These are phyloP conservation scores for Todus mexicanus DNA, from an alignment of 2,797 vertebrate species.

Conservation along the genomic window DNA sequence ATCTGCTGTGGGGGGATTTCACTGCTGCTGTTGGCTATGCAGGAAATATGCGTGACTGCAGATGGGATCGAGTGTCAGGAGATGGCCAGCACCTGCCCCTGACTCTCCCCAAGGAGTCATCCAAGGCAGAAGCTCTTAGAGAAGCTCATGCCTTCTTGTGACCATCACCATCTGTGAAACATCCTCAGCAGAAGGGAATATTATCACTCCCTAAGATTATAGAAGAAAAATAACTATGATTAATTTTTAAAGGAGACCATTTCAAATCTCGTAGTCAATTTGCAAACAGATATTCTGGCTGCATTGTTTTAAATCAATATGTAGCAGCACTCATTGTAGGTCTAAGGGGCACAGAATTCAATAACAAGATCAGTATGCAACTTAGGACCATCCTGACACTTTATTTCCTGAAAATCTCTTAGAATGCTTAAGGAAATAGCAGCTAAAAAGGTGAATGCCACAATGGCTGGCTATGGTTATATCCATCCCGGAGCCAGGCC, in stretches of 20 bases:
- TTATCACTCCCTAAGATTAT: not conserved
- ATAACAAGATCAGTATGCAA: not conserved
- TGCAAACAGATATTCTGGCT: not conserved
- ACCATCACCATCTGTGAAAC: not conserved
- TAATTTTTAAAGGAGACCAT: not conserved
- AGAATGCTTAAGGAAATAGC: not conserved
- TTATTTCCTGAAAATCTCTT: not conserved
- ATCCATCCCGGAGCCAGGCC: not conserved
- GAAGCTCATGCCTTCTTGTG: not conserved
- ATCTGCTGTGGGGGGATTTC: not conserved
- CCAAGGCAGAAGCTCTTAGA: not conserved
- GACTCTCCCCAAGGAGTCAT: not conserved
- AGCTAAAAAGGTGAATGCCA: not conserved
- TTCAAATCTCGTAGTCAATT: not conserved
- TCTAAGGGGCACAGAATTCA: not conserved
- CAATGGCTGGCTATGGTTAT: not conserved
- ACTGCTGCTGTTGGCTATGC: not conserved
- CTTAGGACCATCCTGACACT: not conserved
- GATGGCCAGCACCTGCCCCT: not conserved
- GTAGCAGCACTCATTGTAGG: not conserved
- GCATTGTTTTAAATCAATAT: not conserved
- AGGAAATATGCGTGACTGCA: not conserved
- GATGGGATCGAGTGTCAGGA: not conserved
- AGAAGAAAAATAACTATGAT: not conserved
- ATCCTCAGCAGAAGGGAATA: not conserved